Percentiles rank a stretch among this genome's conserved stretches.
These are phyloP conservation scores for Oreochromis grahami DNA, from an alignment of 2,797 vertebrate genomes.

Conservation along the genomic window DNA sequence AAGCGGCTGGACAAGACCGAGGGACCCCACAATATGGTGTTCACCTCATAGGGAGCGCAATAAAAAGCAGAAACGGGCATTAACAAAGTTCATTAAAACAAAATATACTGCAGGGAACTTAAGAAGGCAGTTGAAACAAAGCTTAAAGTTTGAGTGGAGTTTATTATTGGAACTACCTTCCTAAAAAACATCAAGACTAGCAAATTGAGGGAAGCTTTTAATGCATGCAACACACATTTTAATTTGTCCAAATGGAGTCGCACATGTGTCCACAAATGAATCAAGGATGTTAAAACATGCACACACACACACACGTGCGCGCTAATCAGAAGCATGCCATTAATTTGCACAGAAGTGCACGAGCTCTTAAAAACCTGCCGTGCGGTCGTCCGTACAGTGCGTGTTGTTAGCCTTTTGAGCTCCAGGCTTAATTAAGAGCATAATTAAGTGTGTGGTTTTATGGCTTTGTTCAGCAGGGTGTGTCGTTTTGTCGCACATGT, in stretches of 20 bases:
- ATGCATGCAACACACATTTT: neutral
- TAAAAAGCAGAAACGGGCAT: neutral
- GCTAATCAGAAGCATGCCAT: constrained; percentile 14
- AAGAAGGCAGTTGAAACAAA: neutral
- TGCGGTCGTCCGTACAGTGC: neutral
- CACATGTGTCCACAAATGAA: neutral
- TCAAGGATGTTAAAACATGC: constrained; percentile 4
- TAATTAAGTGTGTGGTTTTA: constrained; percentile 58
- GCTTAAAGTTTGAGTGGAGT: neutral
- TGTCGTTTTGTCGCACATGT: neutral
- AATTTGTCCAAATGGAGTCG: constrained; percentile 25
- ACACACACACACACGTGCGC: neutral
- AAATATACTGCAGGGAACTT: neutral
- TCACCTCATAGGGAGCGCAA: neutral
- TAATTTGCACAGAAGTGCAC: constrained; percentile 6
- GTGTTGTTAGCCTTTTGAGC: constrained; percentile 48
- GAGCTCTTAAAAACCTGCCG: neutral
- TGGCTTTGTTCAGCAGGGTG: constrained; percentile 42
- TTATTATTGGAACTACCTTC: neutral
- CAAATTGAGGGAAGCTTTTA: neutral
- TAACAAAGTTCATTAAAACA: neutral
- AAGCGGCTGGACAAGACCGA: neutral
- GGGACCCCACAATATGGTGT: neutral
- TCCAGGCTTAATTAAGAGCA: constrained; percentile 63
- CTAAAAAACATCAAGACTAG: neutral